A percentile compares a stretch with the other conserved stretches of the same genome.
Conservation (phyloP, 2,113 vertebrate species). For the Manacus vitellinus region DNA sequence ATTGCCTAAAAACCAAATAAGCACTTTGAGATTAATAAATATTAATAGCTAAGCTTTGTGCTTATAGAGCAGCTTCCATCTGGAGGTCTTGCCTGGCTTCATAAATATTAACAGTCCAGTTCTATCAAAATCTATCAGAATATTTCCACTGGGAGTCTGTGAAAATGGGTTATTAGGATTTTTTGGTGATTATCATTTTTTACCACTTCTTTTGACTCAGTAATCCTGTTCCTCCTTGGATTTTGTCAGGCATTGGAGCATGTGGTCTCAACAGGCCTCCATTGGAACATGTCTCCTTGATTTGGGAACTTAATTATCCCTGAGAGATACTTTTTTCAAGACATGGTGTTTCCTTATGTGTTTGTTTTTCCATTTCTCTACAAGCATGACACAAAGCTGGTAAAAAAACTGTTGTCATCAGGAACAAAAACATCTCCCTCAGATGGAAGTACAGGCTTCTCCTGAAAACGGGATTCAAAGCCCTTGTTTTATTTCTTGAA, state of each 20-base stretch:
- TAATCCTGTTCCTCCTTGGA: background rate
- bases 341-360: background rate
- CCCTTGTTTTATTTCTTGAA: background rate
- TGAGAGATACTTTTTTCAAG: background rate
- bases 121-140: conserved; percentile 16
- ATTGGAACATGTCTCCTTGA: background rate
- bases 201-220: background rate
- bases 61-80: conserved; percentile 12
- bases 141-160: background rate
- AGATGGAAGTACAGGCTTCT: background rate
- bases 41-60: conserved; percentile 40
- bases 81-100: conserved; percentile 10
- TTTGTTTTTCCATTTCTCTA: background rate
- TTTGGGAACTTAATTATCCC: background rate
- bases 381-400: background rate
- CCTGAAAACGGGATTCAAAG: background rate
- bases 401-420: background rate
- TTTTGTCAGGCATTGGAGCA: background rate
- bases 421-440: background rate
- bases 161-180: background rate
- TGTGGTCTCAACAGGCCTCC: background rate
- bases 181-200: background rate
- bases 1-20: conserved; percentile 20
- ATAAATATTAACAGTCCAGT: conserved; percentile 53
- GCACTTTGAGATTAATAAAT: conserved; percentile 48